Evolutionary conservation across 1,140 invertebrate genomes (phyloP).

Genomic region (Helicorthomorpha holstii): DNA sequence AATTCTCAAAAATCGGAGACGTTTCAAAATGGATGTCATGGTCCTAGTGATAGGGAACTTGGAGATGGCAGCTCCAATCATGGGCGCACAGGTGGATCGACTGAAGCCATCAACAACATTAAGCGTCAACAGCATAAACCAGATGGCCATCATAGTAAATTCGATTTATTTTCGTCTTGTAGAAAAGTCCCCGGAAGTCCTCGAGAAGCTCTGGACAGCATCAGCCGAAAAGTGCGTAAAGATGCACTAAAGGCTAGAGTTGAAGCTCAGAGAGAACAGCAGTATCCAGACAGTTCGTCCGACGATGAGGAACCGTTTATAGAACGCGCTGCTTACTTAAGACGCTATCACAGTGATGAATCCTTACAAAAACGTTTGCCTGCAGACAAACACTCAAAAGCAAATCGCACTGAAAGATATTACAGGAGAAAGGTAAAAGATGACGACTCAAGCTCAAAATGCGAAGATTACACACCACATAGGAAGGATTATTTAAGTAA

Average conservation of each 20-base stretch:
- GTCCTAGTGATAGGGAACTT: too few relatives aligned
- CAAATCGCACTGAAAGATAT: background rate
- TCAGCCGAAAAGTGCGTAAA: slow-evolving; percentile 16
- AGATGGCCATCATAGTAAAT: background rate
- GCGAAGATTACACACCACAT: background rate
- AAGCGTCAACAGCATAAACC: too few relatives aligned
- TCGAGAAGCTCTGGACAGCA: background rate
- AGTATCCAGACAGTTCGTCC: slow-evolving; percentile 42
- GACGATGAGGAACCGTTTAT: background rate
- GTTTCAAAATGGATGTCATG: too few relatives aligned
- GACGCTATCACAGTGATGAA: background rate
- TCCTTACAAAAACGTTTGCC: background rate
- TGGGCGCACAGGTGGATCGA: too few relatives aligned
- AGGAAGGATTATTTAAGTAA: too few relatives aligned
- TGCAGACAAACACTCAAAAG: background rate
- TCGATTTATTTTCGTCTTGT: background rate
- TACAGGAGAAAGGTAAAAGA: background rate
- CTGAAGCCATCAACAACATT: too few relatives aligned
- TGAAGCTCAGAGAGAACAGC: slow-evolving; percentile 40
- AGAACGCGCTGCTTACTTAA: background rate
- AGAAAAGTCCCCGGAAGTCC: background rate
- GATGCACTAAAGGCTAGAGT: slow-evolving; percentile 42
- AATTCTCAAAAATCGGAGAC: too few relatives aligned
- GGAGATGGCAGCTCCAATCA: too few relatives aligned
- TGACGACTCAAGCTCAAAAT: background rate